Evolutionary conservation across 2,888 invertebrate genomes (phyloP), one percentile per base, ranked within the genome.

Genomic region (Spatulosminthurus flaviceps): DNA sequence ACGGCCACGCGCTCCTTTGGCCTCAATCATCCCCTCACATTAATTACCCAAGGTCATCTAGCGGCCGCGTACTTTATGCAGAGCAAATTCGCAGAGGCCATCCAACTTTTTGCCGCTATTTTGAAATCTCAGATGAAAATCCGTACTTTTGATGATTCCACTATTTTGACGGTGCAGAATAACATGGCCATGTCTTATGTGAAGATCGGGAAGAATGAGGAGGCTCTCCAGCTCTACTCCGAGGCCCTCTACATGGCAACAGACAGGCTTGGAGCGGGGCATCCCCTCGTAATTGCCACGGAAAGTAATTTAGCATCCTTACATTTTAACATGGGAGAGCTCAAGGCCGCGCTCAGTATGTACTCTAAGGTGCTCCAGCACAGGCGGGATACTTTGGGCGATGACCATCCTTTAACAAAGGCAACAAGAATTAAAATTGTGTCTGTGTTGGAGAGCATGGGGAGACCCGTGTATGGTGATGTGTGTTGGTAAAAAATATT

Each of bases 51-150:
- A 16, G 51, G 51, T 51, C 51, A 51, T n/a, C 51, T 51, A 2
- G 51, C 51, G 19, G 51, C 51, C 9, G n/a, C 19, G 16, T 51
- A 51, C 51, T 51, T 51, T 19, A 51, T 51, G 51, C 51, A 51
- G 16, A n/a, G 51, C 2, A 13, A n/a, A 5, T 51, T 11, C 16
- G 51, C 5, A 19, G 16, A 51, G 51, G 51, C 51, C 7, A 51
- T 51, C n/a, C 1, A 19, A n/a, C 16, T 19, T 16, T 51, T 51
- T 16, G 5, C 51, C 16, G 51, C 5, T 2, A n/a, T 51, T 51
- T n/a, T 51, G n/a, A 51, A 51, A 51, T 51, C 51, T 51, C 51
- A 51, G n/a, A 13, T 2, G 51, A 51, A 51, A 51, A 51, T 51
- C n/a, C 16, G n/a, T 11, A 51, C 51, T n/a, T 51, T 51, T n/a